Evolutionary conservation across 2,113 vertebrate genomes (phyloP).

Genomic region (Lichenostomus cassidix): DNA sequence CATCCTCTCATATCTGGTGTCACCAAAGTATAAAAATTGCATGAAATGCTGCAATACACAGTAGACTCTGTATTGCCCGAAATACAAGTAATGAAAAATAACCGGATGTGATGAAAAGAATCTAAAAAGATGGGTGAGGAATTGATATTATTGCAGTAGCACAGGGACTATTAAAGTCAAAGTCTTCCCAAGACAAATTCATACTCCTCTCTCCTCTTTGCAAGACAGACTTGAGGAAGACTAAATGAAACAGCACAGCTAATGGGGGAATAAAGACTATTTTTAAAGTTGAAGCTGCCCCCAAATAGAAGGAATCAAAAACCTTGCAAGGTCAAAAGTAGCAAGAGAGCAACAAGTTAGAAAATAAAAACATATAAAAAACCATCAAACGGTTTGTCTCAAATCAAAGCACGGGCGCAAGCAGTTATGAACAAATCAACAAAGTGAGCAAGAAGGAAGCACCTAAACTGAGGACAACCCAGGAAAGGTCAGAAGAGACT

Average conservation of each 20-base stretch:
- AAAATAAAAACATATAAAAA: not conserved
- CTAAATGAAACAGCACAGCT: not conserved
- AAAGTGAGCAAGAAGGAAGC: not conserved
- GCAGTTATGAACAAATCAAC: not conserved
- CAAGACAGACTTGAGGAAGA: not conserved
- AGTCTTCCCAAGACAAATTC: not conserved
- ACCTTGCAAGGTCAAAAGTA: not conserved
- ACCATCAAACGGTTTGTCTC: not conserved
- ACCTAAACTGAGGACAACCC: not conserved
- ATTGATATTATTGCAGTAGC: not conserved
- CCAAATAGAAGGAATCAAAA: not conserved
- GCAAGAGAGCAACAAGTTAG: not conserved
- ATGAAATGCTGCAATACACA: not conserved
- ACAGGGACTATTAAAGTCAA: not conserved
- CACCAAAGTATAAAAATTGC: not conserved
- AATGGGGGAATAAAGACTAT: not conserved
- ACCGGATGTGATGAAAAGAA: not conserved
- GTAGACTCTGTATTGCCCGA: not conserved
- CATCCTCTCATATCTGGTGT: not conserved
- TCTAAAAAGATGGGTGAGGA: not conserved
- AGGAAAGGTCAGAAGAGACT: not conserved
- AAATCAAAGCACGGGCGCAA: not conserved
- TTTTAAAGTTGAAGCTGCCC: not conserved
- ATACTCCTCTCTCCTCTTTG: not conserved
- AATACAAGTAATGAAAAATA: not conserved